Percentiles rank a stretch among this genome's conserved stretches.
Evolutionary conservation across 2,797 vertebrate species (phyloP).

Genomic region (Phylloscopus collybita): DNA sequence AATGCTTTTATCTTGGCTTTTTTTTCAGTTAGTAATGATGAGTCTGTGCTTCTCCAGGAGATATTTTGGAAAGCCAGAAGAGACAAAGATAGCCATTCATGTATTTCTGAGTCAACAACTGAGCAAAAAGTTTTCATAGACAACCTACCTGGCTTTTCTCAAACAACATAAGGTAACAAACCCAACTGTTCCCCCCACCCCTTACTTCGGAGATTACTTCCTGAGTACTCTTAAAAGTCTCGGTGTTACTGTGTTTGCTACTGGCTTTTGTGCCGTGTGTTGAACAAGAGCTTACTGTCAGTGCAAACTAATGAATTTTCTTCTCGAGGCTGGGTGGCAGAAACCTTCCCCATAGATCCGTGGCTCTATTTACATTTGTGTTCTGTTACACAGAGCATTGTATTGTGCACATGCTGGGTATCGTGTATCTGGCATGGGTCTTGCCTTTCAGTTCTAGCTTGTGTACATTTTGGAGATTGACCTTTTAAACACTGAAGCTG

Average conservation of each 20-base stretch:
- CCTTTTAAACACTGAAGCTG: background rate
- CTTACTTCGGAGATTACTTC: background rate
- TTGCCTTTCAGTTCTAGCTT: background rate
- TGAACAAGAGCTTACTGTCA: slow-evolving; percentile 45
- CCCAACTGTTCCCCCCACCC: background rate
- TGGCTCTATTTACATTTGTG: slow-evolving; percentile 32
- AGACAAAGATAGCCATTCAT: background rate
- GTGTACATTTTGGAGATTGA: background rate
- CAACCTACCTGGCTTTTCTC: slow-evolving; percentile 1
- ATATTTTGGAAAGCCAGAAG: background rate
- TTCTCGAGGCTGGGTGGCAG: background rate
- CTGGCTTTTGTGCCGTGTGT: slow-evolving; percentile 25
- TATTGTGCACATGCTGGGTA: background rate
- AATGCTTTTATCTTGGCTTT: background rate
- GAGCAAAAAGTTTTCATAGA: background rate
- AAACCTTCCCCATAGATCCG: background rate
- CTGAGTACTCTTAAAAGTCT: background rate
- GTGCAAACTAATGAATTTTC: slow-evolving; percentile 41
- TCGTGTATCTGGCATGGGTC: background rate
- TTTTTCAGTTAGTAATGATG: background rate
- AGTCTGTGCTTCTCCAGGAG: background rate
- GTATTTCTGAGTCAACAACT: background rate
- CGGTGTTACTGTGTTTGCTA: background rate
- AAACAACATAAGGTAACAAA: background rate
- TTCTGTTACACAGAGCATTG: background rate